A percentile compares a stretch with the other conserved stretches of the same genome.
Conservation (phyloP, 1,140 invertebrate genomes). For the Nasonia vitripennis region DNA sequence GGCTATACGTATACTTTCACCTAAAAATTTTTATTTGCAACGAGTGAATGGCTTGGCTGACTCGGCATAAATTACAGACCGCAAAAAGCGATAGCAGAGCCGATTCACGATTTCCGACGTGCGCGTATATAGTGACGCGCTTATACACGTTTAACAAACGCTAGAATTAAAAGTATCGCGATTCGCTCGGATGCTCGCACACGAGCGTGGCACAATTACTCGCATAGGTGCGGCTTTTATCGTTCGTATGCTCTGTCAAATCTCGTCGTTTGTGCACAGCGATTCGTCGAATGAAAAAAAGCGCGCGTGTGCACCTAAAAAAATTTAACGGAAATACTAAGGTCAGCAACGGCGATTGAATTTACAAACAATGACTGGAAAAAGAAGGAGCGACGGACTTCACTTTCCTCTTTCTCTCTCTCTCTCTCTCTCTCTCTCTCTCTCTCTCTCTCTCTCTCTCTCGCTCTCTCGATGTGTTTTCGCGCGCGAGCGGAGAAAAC, state of each 20-base stretch:
- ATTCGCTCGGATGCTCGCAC: conserved; percentile 16
- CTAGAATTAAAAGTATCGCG: conserved; percentile 25
- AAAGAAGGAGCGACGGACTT: not conserved
- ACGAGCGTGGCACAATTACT: conserved; percentile 43
- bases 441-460: no score
- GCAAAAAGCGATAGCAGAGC: not conserved
- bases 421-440: no score
- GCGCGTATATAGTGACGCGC: not conserved
- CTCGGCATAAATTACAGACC: not conserved
- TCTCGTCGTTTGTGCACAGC: not conserved
- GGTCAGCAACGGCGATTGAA: conserved; percentile 28
- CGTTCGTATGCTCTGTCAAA: not conserved
- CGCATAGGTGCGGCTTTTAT: conserved; percentile 21
- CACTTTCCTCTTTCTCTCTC: not conserved
- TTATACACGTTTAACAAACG: not conserved
- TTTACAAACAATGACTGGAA: conserved; percentile 20
- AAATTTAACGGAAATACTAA: not conserved
- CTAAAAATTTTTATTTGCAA: conserved; percentile 26
- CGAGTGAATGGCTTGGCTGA: conserved; percentile 47
- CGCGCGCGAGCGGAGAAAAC: not conserved
- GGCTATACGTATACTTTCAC: not conserved
- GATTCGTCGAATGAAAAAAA: not conserved
- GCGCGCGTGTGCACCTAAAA: not conserved
- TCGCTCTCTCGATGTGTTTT: not conserved
- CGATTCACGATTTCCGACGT: not conserved